Evolutionary conservation across 2,113 vertebrate species (phyloP).

Genomic region (Girardinichthys multiradiatus): DNA sequence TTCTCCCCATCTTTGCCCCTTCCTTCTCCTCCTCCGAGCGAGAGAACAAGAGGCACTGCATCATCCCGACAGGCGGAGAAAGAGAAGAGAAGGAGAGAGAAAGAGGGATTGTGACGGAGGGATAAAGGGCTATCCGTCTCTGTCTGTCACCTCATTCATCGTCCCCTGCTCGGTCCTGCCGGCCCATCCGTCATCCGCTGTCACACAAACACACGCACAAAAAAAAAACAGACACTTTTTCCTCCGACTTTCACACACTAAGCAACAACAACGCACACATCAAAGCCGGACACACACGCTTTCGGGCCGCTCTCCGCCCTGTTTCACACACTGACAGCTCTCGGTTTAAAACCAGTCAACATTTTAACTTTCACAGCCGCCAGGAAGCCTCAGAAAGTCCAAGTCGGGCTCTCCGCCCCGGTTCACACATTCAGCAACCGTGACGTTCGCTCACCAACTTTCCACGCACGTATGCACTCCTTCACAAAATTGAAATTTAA

Average conservation of each 20-base stretch:
- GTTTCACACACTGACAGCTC: constrained; percentile 57
- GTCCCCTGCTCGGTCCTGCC: constrained; percentile 88
- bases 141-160: constrained; percentile 96
- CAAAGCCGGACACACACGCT: constrained; percentile 57
- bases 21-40: constrained; percentile 65
- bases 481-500: constrained; percentile 18
- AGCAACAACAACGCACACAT: constrained; percentile 48
- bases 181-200: constrained; percentile 93
- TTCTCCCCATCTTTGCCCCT: constrained; percentile 54
- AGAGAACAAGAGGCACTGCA: constrained; percentile 95
- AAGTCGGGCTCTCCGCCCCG: constrained; percentile 48
- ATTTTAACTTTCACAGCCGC: constrained; percentile 28
- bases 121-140: constrained; percentile 97
- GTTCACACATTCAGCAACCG: constrained; percentile 62
- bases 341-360: constrained; percentile 24
- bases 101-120: constrained; percentile 90
- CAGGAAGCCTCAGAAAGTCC: constrained; percentile 48
- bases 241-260: constrained; percentile 60
- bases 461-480: constrained; percentile 18
- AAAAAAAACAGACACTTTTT: constrained; percentile 54
- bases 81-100: constrained; percentile 83
- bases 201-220: constrained; percentile 81
- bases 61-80: constrained; percentile 95
- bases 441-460: neutral
- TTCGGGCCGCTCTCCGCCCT: constrained; percentile 52